Conservation (phyloP, 2,113 vertebrate genomes). For the Bubo blakistoni region DNA sequence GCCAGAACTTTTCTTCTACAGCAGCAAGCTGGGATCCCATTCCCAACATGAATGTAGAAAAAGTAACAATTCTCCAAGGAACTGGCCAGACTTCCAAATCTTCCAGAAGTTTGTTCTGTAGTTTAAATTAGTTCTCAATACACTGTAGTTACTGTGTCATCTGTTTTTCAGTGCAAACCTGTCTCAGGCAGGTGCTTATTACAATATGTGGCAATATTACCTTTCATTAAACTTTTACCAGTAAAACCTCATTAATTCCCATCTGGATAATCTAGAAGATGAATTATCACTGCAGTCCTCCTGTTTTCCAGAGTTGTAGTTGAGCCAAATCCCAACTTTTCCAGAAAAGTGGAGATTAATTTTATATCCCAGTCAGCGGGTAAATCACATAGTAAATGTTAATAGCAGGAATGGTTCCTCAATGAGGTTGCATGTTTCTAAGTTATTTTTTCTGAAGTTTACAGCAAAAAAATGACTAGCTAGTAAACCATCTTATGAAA, state of each 20-base stretch:
- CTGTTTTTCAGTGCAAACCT: not conserved
- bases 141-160: not conserved
- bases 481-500: not conserved
- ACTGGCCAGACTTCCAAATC: not conserved
- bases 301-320: not conserved
- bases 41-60: not conserved
- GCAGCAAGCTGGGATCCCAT: not conserved
- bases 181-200: not conserved
- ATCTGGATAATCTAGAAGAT: not conserved
- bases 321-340: not conserved
- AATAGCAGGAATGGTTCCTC: not conserved
- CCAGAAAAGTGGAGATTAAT: not conserved
- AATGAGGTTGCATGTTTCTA: not conserved
- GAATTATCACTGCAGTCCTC: not conserved
- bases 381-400: not conserved
- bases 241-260: not conserved
- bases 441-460: not conserved
- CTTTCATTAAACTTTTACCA: not conserved
- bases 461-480: not conserved
- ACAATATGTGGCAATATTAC: not conserved
- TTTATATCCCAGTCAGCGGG: not conserved
- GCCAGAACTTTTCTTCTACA: not conserved
- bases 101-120: not conserved
- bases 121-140: not conserved
- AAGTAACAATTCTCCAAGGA: not conserved